These are phyloP conservation scores for Platygyra sinensis DNA, from an alignment of 64 coral and sea anemone species.

Conservation along the genomic window DNA sequence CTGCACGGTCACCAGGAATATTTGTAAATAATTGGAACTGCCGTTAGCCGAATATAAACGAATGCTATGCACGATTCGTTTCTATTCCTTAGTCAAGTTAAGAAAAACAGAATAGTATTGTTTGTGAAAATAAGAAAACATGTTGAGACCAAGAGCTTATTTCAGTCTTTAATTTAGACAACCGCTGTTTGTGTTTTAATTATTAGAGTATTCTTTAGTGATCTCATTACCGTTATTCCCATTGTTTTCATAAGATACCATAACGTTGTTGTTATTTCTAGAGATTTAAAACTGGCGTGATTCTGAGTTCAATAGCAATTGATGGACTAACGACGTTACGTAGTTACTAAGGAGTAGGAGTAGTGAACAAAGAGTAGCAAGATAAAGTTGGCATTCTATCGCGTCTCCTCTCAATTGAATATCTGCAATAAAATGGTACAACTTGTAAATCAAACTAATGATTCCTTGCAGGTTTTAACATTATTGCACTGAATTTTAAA, in stretches of 20 bases:
- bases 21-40: too few relatives aligned
- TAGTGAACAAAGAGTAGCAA: slow-evolving; percentile 6
- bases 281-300: slow-evolving; percentile 4
- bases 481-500: slow-evolving; percentile 17
- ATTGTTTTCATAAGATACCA: too few relatives aligned
- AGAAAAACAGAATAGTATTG: too few relatives aligned
- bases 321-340: not conserved
- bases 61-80: too few relatives aligned
- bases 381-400: slow-evolving; percentile 6
- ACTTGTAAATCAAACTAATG: slow-evolving; percentile 15
- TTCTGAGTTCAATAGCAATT: slow-evolving; percentile 20
- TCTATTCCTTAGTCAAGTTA: too few relatives aligned
- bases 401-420: slow-evolving; percentile 5
- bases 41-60: too few relatives aligned
- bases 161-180: not conserved
- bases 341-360: not conserved
- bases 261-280: too few relatives aligned
- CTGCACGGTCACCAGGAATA: not conserved
- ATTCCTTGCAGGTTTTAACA: slow-evolving; percentile 23
- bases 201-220: slow-evolving; percentile 6
- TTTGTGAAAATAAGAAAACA: too few relatives aligned
- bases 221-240: not conserved
- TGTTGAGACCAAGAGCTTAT: too few relatives aligned
- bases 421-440: slow-evolving; percentile 15
- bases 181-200: slow-evolving; percentile 16